Evolutionary conservation across 2,797 vertebrate species (phyloP).

Genomic region (Sebastes minor): DNA sequence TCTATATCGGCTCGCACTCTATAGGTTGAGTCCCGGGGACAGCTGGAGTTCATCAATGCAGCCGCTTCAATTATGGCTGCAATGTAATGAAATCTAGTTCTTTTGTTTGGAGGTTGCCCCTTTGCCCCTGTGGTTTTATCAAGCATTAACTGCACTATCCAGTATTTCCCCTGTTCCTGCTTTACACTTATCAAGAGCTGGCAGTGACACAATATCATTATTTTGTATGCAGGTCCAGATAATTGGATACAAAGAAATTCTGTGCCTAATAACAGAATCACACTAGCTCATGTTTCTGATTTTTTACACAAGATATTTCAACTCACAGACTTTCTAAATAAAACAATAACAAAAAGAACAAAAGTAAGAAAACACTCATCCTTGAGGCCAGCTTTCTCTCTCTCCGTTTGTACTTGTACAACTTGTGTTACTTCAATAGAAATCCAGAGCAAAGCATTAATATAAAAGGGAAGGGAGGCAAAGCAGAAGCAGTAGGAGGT

Average conservation of each 20-base stretch:
- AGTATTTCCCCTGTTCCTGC: background rate
- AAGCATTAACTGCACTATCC: background rate
- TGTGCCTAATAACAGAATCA: background rate
- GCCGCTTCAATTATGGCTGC: slow-evolving; percentile 5
- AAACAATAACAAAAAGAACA: background rate
- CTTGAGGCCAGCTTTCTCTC: background rate
- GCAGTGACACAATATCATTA: background rate
- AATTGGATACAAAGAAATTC: background rate
- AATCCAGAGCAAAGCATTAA: background rate
- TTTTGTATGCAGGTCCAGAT: background rate
- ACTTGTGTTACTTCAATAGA: background rate
- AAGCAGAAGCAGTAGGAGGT: background rate
- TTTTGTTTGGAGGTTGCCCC: slow-evolving; percentile 2
- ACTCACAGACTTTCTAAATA: background rate
- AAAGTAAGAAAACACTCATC: background rate
- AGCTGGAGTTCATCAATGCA: slow-evolving; percentile 43
- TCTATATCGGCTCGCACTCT: background rate
- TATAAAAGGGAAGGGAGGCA: background rate
- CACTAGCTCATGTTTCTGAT: background rate
- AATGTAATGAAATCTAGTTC: background rate
- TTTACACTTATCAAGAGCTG: background rate
- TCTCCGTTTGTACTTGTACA: background rate
- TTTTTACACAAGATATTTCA: background rate
- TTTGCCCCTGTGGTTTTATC: background rate
- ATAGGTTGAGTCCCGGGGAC: slow-evolving; percentile 2